Evolutionary conservation across 2,888 invertebrate genomes (phyloP).

Genomic region (Apamea anceps): DNA sequence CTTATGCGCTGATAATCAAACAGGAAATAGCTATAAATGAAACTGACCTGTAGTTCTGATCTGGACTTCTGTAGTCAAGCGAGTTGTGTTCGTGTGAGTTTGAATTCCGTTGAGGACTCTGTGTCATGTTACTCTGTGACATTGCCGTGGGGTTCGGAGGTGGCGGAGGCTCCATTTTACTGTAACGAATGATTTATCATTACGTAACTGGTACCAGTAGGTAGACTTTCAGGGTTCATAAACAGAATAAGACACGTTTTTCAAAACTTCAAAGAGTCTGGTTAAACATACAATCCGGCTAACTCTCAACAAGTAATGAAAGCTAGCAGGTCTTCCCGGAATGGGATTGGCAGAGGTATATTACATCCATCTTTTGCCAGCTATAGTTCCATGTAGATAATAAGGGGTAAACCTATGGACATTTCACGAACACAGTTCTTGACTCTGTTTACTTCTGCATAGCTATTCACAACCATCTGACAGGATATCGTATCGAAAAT

Average conservation of each 20-base stretch:
- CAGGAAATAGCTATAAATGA: not conserved
- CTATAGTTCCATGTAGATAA: not conserved
- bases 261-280: not conserved
- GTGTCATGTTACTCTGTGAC: slow-evolving; percentile 75
- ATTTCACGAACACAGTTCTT: not conserved
- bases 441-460: not conserved
- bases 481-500: no score
- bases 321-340: not conserved
- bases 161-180: slow-evolving; percentile 87
- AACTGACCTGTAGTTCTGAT: slow-evolving; percentile 81
- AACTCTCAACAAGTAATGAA: not conserved
- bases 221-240: not conserved
- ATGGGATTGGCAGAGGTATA: not conserved
- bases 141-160: slow-evolving; percentile 82
- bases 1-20: not conserved
- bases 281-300: not conserved
- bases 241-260: not conserved
- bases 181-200: slow-evolving; percentile 54
- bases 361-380: not conserved
- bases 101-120: slow-evolving; percentile 85
- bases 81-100: slow-evolving; percentile 87
- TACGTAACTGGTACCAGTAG: not conserved
- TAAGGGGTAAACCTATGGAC: not conserved
- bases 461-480: no score
- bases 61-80: slow-evolving; percentile 82